Evolutionary conservation across 2,113 vertebrate genomes (phyloP).

Genomic region (Electrona antarctica): DNA sequence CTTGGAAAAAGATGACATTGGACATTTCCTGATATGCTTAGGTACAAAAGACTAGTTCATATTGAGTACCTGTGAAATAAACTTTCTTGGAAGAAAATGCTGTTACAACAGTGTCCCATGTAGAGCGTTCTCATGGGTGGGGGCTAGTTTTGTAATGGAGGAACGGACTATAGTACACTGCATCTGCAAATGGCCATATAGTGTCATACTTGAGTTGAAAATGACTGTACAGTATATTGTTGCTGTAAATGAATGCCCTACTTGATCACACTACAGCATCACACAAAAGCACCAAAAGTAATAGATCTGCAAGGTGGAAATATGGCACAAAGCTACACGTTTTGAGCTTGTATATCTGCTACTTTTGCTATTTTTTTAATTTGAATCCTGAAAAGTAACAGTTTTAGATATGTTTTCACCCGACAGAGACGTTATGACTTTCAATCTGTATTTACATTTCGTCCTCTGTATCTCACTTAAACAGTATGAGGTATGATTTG

Average conservation of each 20-base stretch:
- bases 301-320: no score
- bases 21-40: conserved; percentile 26
- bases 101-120: conserved; percentile 40
- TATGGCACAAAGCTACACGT: no score
- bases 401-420: no score
- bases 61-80: conserved; percentile 51
- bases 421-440: background rate
- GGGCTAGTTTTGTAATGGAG: conserved; percentile 32
- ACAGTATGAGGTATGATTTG: conserved; percentile 53
- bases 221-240: no score
- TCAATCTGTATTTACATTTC: no score
- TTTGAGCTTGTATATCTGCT: no score
- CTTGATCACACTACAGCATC: no score
- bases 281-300: no score
- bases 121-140: conserved; percentile 31
- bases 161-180: background rate
- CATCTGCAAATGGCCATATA: conserved; percentile 25
- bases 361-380: no score
- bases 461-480: no score
- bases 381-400: no score
- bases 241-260: no score
- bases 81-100: conserved; percentile 14
- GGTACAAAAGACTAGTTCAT: conserved; percentile 42
- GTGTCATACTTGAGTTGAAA: background rate
- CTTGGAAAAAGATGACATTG: conserved; percentile 70